A percentile compares a stretch with the other conserved stretches of the same genome.
Conservation (phyloP, 2,797 vertebrate genomes). For the Oreochromis grahami region DNA sequence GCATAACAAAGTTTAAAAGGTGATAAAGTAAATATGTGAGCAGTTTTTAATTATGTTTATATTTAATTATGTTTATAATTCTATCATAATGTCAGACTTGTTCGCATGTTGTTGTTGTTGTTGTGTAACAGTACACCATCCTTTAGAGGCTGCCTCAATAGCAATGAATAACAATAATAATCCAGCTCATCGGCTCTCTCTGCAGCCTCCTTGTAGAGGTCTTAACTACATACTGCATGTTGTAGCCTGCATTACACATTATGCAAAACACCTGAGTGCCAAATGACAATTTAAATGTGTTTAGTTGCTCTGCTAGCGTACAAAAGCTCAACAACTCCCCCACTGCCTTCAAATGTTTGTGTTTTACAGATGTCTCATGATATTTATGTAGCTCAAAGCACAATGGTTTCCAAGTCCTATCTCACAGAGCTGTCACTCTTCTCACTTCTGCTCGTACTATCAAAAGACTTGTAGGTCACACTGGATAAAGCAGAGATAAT, state of each 20-base stretch:
- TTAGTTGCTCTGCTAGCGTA: background rate
- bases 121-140: background rate
- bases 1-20: background rate
- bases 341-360: background rate
- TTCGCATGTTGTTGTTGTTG: background rate
- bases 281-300: background rate
- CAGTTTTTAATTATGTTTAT: background rate
- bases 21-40: background rate
- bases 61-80: background rate
- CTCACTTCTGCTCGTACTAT: background rate
- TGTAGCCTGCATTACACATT: background rate
- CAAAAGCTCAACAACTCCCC: background rate
- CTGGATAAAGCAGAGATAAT: background rate
- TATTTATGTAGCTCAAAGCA: background rate
- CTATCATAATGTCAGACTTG: background rate
- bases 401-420: background rate
- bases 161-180: background rate
- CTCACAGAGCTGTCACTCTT: background rate
- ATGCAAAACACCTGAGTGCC: background rate
- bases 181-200: background rate
- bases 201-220: background rate
- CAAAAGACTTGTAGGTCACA: background rate
- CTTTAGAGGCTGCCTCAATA: background rate
- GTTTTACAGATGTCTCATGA: background rate
- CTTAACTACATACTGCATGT: background rate